phyloP scores from a whole-genome alignment of 2,888 invertebrate species.

The Melanostoma mellinum region DNA sequence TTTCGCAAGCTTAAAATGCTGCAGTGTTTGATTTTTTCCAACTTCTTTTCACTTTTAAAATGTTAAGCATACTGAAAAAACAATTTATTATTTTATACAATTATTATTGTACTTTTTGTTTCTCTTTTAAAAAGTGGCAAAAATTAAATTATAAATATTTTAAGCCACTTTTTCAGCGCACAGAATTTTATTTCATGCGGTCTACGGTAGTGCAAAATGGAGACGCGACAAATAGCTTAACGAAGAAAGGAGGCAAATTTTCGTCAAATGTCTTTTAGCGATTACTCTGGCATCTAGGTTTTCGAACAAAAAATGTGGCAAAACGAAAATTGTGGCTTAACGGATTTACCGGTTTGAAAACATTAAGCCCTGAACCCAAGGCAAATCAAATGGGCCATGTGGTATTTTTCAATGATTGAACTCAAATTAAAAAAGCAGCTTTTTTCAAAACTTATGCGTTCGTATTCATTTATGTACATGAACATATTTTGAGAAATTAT shows the following conservation, averaged over 20 bases:
- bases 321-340: too few species aligned
- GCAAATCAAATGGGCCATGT: too few species aligned
- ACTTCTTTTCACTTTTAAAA: slow-evolving; percentile 49
- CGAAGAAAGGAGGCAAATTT: slow-evolving; percentile 63
- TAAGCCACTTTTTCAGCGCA: slow-evolving; percentile 59
- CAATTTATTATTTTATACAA: slow-evolving; percentile 44
- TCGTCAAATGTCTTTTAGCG: slow-evolving; percentile 22
- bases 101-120: slow-evolving; percentile 42
- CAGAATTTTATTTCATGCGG: slow-evolving; percentile 74
- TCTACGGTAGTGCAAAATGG: slow-evolving; percentile 76
- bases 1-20: slow-evolving; percentile 60
- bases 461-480: too few species aligned
- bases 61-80: slow-evolving; percentile 26
- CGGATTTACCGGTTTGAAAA: too few species aligned
- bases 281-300: slow-evolving; percentile 1
- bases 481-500: too few species aligned
- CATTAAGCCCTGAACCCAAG: too few species aligned
- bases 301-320: slow-evolving; percentile 4
- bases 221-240: slow-evolving; percentile 74
- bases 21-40: slow-evolving; percentile 23
- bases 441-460: too few species aligned
- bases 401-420: not conserved
- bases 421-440: not conserved
- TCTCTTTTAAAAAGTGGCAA: slow-evolving; percentile 33
- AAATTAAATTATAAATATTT: slow-evolving; percentile 61